Percentiles rank a stretch among this genome's conserved stretches.
phyloP scores from a whole-genome alignment of 2,888 invertebrate genomes.

The Cloeon dipterum region DNA sequence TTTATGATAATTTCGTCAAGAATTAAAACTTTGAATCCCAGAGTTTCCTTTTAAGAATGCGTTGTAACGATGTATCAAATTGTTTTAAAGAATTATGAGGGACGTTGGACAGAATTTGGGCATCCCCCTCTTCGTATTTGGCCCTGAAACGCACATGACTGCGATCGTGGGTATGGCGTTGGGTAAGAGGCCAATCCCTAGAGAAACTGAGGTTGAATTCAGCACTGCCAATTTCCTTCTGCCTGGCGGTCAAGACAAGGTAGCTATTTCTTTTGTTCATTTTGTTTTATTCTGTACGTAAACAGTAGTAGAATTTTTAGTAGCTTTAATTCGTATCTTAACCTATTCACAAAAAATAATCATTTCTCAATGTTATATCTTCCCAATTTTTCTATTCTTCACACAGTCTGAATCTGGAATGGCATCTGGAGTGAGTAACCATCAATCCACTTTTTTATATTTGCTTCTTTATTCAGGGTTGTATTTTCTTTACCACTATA shows the following conservation, averaged over 20 bases:
- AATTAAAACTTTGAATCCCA: too few species aligned
- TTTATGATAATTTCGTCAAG: neutral
- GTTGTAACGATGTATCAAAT: constrained; percentile 1
- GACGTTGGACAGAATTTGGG: constrained; percentile 55
- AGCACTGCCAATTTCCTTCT: constrained; percentile 78
- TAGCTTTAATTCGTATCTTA: too few species aligned
- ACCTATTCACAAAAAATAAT: neutral
- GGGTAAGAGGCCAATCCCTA: constrained; percentile 67
- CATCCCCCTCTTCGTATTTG: constrained; percentile 88
- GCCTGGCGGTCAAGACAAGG: constrained; percentile 42
- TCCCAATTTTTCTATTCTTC: neutral
- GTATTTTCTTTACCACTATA: too few species aligned
- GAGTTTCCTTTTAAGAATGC: too few species aligned
- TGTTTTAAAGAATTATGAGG: constrained; percentile 47
- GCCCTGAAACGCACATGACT: constrained; percentile 98
- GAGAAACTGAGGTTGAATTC: constrained; percentile 32
- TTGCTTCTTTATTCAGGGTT: too few species aligned
- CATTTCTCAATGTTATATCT: too few species aligned
- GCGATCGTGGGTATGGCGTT: constrained; percentile 97
- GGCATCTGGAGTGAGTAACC: neutral
- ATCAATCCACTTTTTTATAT: too few species aligned
- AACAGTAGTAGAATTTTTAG: too few species aligned
- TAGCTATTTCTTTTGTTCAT: too few species aligned
- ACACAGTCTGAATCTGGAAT: neutral
- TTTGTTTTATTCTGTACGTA: too few species aligned